Evolutionary conservation across 1,140 invertebrate genomes (phyloP).

Genomic region (Penaeus indicus): DNA sequence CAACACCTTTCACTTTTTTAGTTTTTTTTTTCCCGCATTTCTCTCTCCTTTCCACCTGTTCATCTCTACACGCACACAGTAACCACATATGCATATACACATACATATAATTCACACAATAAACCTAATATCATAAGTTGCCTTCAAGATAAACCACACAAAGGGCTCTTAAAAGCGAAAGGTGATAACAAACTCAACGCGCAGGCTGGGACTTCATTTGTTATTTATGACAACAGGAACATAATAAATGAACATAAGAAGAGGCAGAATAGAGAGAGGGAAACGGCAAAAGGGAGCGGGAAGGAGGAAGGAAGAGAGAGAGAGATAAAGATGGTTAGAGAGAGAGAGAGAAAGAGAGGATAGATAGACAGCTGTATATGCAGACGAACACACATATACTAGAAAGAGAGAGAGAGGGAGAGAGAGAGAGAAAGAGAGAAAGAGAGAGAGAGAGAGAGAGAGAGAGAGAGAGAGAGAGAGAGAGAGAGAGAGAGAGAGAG

Average conservation of each 20-base stretch:
- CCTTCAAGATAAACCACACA: too few species aligned
- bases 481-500: too few species aligned
- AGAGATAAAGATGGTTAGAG: too few species aligned
- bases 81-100: conserved; percentile 7
- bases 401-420: too few species aligned
- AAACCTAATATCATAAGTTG: not conserved
- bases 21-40: not conserved
- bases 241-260: not conserved
- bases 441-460: too few species aligned
- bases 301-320: not conserved
- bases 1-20: not conserved
- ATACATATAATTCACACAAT: not conserved
- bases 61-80: not conserved
- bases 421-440: too few species aligned
- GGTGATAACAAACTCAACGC: not conserved
- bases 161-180: not conserved
- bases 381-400: too few species aligned
- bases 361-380: too few species aligned
- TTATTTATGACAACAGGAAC: not conserved
- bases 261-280: not conserved
- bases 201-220: not conserved
- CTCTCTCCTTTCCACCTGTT: not conserved
- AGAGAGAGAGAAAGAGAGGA: not conserved
- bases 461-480: too few species aligned
- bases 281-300: not conserved